Base-by-base conservation (phyloP, 2,888 invertebrate genomes). In the Oxytorus armatus region DNA sequence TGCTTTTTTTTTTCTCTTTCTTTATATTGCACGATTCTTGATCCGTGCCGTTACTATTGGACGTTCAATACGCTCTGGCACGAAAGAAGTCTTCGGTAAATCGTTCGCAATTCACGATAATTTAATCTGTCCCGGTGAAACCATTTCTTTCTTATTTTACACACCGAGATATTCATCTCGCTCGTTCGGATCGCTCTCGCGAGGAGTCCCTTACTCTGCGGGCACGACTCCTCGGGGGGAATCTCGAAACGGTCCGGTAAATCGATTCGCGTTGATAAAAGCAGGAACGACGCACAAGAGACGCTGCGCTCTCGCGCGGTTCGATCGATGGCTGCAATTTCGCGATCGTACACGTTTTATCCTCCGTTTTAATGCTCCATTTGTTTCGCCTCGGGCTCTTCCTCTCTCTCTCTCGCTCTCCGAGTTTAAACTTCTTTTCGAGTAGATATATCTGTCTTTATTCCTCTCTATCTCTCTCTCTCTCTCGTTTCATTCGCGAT, bases 281-380 rank as follows among this genome's bases (percentile, higher is more conserved):
- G 33, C 29, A 18, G 25, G n/a, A 14, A 36, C 39, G 74, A 65
- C 65, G 65, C 74, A 65, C 53, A 18, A 55, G 81, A 33, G 51
- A 65, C 42, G 36, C 61, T 72, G 79, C 63, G 68, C n/a, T 16
- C 81, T 77, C 82, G 80, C 77, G 75, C 77, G 65, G 36, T 55
- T 63, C 84, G 86, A 88, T 88, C 86, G 86, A 87, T 86, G 84
- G 68, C 81, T 80, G 85, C 79, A 84, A 86, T 85, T 85, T 84
- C 77, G 72, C 81, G 80, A 77, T 80, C 74, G 79, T 81, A 82
- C 83, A 81, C 79, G 84, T 87, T 66, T 86, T 83, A 86, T 82
- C 80, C 53, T 25, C 82, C 84, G 79, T 84, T 85, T 87, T 55
- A 86, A 86, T 86, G 86, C 85, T 86, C 85, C 85, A 86, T 87